Base-by-base conservation (phyloP, 2,113 vertebrate genomes). In the Eublepharis macularius region DNA sequence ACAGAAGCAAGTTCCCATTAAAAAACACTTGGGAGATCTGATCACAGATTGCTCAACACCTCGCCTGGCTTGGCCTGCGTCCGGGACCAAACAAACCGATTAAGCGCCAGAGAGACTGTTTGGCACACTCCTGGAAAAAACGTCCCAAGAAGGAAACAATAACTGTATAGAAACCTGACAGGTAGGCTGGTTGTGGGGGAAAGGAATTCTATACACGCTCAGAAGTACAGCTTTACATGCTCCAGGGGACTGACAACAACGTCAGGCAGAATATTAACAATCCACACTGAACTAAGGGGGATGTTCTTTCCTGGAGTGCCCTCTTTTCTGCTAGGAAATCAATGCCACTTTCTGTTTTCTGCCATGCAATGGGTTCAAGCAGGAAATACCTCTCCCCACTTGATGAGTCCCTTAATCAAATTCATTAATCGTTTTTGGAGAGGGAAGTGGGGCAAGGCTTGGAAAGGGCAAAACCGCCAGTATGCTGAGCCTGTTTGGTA, bases 31-130 rank as follows among this genome's bases (percentile, higher is more conserved):
- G 11, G 60, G 60, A 63, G 60, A 63, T 63, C 60, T 63, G 60
- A 63, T 63, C 60, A 63, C 8, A 9, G 9, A 29, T 63, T 21
- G 24, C 60, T 63, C 60, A 63, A 63, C 13, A 10, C 60, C 2
- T 29, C 60, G 10, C 11, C 60, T 63, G 60, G 1, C 60, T 63
- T 9, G 21, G 24, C 24, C 60, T 49, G 45, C 14, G 19, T n/a
- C 19, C 32, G n/a, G 45, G 26, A n/a, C 45, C 74, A 47, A 32
- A 32, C 26, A 41, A 74, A 12, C 2, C 5, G 41, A 45, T 49
- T 65, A 32, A 1, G 73, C 85, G 82, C 80, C 49, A 85, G 54
- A 82, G 80, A 84, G 86, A 57, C 13, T 43, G 76, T 86, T 83
- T 1, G 0, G 73, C 12, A 54, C 63, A 17, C 2, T 0, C 72